Percentiles rank a stretch among this genome's conserved stretches.
Conservation (phyloP, 2,113 vertebrate species). For the Numida meleagris region DNA sequence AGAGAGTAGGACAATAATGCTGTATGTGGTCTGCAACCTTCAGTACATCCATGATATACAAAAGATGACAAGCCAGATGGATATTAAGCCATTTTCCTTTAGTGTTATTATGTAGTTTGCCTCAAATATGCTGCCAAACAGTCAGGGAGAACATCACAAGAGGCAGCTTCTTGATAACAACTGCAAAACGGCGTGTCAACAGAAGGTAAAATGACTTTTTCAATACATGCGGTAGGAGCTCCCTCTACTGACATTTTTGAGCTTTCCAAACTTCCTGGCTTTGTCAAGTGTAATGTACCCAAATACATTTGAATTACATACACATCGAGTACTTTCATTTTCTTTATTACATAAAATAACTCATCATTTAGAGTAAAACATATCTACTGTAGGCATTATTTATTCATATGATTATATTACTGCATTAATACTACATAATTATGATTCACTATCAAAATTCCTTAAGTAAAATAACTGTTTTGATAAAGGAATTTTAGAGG, state of each 20-base stretch:
- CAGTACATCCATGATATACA: not conserved
- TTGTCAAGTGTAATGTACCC: not conserved
- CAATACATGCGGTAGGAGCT: slow-evolving; percentile 51
- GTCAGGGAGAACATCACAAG: not conserved
- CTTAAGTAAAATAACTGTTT: not conserved
- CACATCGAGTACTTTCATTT: not conserved
- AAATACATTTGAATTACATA: not conserved
- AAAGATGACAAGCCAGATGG: not conserved
- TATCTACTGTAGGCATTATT: not conserved
- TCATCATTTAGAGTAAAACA: not conserved
- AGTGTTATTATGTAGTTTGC: not conserved
- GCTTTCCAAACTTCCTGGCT: not conserved
- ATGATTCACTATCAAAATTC: not conserved
- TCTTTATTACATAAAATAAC: not conserved
- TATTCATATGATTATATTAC: not conserved
- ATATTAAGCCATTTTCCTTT: slow-evolving; percentile 1
- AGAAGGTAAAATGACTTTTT: not conserved
- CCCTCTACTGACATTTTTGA: slow-evolving; percentile 55
- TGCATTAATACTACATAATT: not conserved
- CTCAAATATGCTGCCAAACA: not conserved
- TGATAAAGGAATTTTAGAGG: not conserved
- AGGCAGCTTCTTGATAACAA: not conserved
- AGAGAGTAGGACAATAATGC: not conserved
- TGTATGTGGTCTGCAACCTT: not conserved
- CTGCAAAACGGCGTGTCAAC: not conserved